Conservation (phyloP, 2,113 vertebrate genomes). For the Calyptommatus sinebrachiatus region DNA sequence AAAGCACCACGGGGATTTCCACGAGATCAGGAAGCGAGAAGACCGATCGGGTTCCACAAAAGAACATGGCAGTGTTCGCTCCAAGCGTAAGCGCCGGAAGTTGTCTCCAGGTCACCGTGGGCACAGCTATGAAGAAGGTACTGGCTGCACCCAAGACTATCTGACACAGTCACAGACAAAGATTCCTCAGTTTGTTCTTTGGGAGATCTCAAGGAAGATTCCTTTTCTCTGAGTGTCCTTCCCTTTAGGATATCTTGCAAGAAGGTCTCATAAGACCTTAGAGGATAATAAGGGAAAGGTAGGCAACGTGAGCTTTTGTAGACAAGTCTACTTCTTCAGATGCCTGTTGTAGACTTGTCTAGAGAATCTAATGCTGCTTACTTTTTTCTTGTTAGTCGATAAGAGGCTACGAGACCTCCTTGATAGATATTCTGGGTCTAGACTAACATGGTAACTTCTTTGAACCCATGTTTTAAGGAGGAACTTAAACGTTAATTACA, state of each 20-base stretch:
- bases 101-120: slow-evolving; percentile 48
- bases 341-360: too few species aligned
- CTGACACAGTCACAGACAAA: neutral
- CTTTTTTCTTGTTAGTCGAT: too few species aligned
- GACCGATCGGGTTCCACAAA: slow-evolving; percentile 55
- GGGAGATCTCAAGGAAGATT: neutral
- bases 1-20: slow-evolving; percentile 58
- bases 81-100: slow-evolving; percentile 74
- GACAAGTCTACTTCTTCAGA: too few species aligned
- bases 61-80: slow-evolving; percentile 70
- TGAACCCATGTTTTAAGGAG: too few species aligned
- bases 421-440: too few species aligned
- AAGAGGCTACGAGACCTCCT: too few species aligned
- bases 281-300: too few species aligned
- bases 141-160: neutral
- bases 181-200: neutral
- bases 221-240: neutral
- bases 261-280: too few species aligned
- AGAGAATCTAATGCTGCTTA: too few species aligned
- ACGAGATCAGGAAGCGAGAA: slow-evolving; percentile 60
- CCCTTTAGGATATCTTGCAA: neutral
- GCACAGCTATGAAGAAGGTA: slow-evolving; percentile 74
- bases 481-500: too few species aligned
- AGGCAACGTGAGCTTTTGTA: too few species aligned
- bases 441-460: too few species aligned